Percentiles rank a stretch among this genome's conserved stretches.
These are phyloP conservation scores for Helogale parvula DNA, from an alignment of 2,113 vertebrate species.

Conservation along the genomic window DNA sequence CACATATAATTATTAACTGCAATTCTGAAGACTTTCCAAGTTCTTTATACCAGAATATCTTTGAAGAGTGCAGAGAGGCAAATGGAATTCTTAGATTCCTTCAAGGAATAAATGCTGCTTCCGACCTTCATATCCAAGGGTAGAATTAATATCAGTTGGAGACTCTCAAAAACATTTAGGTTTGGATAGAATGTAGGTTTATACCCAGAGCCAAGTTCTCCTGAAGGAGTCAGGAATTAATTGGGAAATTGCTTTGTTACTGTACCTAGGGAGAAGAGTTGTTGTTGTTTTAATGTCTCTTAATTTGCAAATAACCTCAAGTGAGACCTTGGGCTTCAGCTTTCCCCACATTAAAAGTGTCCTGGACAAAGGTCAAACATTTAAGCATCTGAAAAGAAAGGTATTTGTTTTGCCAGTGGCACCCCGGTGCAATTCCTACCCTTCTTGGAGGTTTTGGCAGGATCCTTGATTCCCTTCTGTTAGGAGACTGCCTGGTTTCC, in stretches of 20 bases:
- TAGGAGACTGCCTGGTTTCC: not conserved
- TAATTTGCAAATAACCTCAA: conserved; percentile 38
- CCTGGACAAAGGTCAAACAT: not conserved
- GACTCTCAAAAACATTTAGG: not conserved
- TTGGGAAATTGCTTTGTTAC: conserved; percentile 38
- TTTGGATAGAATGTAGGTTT: not conserved
- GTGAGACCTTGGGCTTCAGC: not conserved
- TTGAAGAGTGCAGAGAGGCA: not conserved
- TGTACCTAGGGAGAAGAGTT: not conserved
- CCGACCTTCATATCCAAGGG: not conserved
- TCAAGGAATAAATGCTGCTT: conserved; percentile 1
- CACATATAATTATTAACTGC: not conserved
- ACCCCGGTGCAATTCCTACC: not conserved
- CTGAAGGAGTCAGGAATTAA: conserved; percentile 38
- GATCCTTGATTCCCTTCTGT: not conserved
- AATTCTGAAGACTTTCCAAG: not conserved
- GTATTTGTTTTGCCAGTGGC: not conserved
- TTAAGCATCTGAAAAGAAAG: not conserved
- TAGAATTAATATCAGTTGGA: not conserved
- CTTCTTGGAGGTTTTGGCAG: not conserved
- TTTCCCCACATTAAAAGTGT: not conserved
- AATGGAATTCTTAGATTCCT: not conserved
- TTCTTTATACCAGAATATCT: not conserved
- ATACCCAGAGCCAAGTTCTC: conserved; percentile 29
- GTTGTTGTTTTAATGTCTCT: not conserved